Conservation (phyloP, 2,797 vertebrate genomes). For the Thamnophis elegans region DNA sequence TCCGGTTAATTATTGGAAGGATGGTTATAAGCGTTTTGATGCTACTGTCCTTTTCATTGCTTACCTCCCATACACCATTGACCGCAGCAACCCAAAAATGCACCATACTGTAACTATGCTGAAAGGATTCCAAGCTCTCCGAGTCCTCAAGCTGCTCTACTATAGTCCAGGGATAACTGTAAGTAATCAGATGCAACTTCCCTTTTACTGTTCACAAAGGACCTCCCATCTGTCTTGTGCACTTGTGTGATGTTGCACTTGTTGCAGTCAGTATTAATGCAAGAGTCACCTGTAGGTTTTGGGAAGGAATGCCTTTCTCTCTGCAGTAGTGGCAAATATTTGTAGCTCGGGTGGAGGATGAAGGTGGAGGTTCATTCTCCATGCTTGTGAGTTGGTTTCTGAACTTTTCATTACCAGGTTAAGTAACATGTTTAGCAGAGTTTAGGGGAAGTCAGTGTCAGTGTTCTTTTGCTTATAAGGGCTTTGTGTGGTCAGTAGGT, state of each 20-base stretch:
- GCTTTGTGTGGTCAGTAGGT: neutral
- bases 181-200: neutral
- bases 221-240: neutral
- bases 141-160: constrained; percentile 48
- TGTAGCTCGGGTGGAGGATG: neutral
- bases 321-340: neutral
- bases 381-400: neutral
- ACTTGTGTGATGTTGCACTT: too few species aligned
- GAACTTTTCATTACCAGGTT: neutral
- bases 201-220: neutral
- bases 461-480: neutral
- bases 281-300: neutral
- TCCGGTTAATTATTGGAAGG: constrained; percentile 43
- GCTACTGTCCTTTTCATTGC: constrained; percentile 18
- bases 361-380: neutral
- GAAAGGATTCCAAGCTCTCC: constrained; percentile 44
- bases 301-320: neutral
- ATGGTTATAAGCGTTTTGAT: constrained; percentile 43
- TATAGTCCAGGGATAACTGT: constrained; percentile 53
- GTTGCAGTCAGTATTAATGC: neutral
- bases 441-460: neutral
- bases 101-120: neutral
- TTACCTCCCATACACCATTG: neutral
- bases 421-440: neutral
- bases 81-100: accelerated